A percentile compares a stretch with the other conserved stretches of the same genome.
Evolutionary conservation across 2,888 invertebrate species (phyloP).

Genomic region (Ischnus inquisitorius): DNA sequence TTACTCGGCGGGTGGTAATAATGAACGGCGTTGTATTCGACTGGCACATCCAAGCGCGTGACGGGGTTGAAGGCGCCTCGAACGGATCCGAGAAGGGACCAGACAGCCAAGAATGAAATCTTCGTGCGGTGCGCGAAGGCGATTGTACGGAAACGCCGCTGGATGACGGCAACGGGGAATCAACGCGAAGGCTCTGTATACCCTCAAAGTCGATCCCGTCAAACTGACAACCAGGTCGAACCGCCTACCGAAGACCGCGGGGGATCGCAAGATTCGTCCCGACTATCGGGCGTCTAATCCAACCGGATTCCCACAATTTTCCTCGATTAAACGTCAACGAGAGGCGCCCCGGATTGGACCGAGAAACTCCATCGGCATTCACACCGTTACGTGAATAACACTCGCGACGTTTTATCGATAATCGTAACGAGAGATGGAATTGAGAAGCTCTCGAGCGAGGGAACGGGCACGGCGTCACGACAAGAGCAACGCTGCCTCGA

Average conservation of each 20-base stretch:
- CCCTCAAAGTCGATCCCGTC: slow-evolving; percentile 76
- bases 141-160: slow-evolving; percentile 32
- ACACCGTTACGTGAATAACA: slow-evolving; percentile 51
- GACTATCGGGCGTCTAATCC: slow-evolving; percentile 35
- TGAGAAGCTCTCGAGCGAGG: slow-evolving; percentile 58
- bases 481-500: slow-evolving; percentile 51
- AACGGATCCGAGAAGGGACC: slow-evolving; percentile 67
- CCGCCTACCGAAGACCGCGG: slow-evolving; percentile 71
- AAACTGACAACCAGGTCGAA: slow-evolving; percentile 77
- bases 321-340: slow-evolving; percentile 43
- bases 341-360: slow-evolving; percentile 22
- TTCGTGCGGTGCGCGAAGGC: slow-evolving; percentile 51
- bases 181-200: slow-evolving; percentile 34
- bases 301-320: slow-evolving; percentile 58
- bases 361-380: slow-evolving; percentile 29
- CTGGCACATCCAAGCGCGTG: slow-evolving; percentile 19
- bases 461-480: slow-evolving; percentile 59
- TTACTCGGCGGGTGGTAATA: slow-evolving; percentile 72
- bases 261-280: slow-evolving; percentile 51
- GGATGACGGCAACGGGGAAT: slow-evolving; percentile 51
- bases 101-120: slow-evolving; percentile 66
- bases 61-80: slow-evolving; percentile 18
- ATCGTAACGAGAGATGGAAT: slow-evolving; percentile 67
- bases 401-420: slow-evolving; percentile 69
- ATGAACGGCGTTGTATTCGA: slow-evolving; percentile 72